Evolutionary conservation across 2,797 vertebrate genomes (phyloP).

Genomic region (Atherinosoma microstoma): DNA sequence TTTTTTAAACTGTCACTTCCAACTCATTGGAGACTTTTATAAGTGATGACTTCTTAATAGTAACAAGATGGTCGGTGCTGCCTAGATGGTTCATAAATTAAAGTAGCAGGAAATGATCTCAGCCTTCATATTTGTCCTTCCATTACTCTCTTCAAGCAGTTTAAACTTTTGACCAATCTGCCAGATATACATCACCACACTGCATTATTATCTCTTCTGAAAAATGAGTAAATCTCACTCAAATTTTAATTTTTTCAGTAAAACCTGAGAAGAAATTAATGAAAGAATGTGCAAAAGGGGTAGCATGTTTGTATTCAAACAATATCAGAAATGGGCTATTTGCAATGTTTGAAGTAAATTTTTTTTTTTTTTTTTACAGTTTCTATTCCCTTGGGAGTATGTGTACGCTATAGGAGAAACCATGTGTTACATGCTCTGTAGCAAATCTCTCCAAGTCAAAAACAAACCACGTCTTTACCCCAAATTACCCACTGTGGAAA

Average conservation of each 20-base stretch:
- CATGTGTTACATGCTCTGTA: slow-evolving; percentile 26
- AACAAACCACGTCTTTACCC: slow-evolving; percentile 42
- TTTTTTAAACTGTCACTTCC: background rate
- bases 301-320: background rate
- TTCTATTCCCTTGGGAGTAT: background rate
- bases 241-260: background rate
- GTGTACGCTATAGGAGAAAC: background rate
- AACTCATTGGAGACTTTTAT: slow-evolving; percentile 21
- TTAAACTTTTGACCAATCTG: background rate
- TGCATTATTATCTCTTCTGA: background rate
- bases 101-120: slow-evolving; percentile 45
- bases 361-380: background rate
- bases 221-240: too few species aligned
- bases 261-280: background rate
- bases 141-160: slow-evolving; percentile 22
- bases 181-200: background rate
- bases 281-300: background rate
- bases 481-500: slow-evolving; percentile 32
- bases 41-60: slow-evolving; percentile 45
- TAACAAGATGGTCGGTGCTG: slow-evolving; percentile 42
- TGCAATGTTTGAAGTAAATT: background rate
- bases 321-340: background rate
- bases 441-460: slow-evolving; percentile 23
- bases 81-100: slow-evolving; percentile 22
- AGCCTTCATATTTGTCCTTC: slow-evolving; percentile 26